Evolutionary conservation across 1,140 invertebrate species (phyloP).

Genomic region (Monomorium pharaonis): DNA sequence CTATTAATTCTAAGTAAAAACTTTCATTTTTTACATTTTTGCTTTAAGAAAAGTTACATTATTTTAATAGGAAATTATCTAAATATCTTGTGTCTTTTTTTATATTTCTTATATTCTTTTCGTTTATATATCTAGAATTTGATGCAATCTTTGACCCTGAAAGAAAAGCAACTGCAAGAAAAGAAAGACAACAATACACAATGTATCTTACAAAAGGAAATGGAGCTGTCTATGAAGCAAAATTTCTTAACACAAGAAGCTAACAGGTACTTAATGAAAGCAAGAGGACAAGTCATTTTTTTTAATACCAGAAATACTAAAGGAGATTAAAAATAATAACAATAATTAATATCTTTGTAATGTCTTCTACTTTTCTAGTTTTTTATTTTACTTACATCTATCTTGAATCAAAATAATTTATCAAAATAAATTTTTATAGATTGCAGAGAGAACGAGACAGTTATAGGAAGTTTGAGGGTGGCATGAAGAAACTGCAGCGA

Average conservation of each 20-base stretch:
- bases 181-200: constrained; percentile 71
- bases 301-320: constrained; percentile 18
- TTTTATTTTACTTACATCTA: not conserved
- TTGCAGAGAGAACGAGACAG: constrained; percentile 77
- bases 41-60: too few relatives aligned
- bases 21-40: too few relatives aligned
- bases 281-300: not conserved
- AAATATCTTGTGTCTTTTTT: not conserved
- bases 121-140: constrained; percentile 69
- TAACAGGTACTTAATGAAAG: constrained; percentile 72
- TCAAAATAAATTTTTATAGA: constrained; percentile 69
- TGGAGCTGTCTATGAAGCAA: constrained; percentile 79
- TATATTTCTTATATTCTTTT: constrained; percentile 23
- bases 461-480: constrained; percentile 76
- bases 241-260: constrained; percentile 78
- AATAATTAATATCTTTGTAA: constrained; percentile 17
- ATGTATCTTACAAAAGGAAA: constrained; percentile 76
- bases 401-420: constrained; percentile 2
- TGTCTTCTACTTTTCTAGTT: not conserved
- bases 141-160: constrained; percentile 73
- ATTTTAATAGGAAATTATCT: not conserved
- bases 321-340: not conserved
- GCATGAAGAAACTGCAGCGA: constrained; percentile 79
- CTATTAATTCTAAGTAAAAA: too few relatives aligned
- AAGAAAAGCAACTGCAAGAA: constrained; percentile 77